Evolutionary conservation across 2,888 invertebrate species (phyloP).

Genomic region (Aleiodes testaceus): DNA sequence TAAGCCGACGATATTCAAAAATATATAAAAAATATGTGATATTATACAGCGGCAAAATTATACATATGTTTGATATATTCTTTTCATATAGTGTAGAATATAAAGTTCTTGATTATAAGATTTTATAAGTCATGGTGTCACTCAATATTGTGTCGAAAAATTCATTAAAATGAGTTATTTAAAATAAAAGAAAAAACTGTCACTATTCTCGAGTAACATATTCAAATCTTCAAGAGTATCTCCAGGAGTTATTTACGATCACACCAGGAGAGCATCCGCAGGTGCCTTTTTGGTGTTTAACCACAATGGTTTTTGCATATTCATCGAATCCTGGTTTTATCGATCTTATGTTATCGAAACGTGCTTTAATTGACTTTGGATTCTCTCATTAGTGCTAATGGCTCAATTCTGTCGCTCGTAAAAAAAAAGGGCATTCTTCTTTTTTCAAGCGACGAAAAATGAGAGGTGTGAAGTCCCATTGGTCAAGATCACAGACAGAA

Average conservation of each 20-base stretch:
- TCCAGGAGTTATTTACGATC: constrained; percentile 35
- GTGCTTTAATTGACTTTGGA: constrained; percentile 68
- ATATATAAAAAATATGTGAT: no score
- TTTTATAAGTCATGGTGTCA: no score
- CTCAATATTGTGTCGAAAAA: constrained; percentile 7
- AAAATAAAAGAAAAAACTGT: background rate
- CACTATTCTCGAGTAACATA: constrained; percentile 7
- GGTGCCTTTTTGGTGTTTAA: constrained; percentile 53
- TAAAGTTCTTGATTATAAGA: no score
- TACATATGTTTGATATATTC: no score
- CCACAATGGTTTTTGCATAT: constrained; percentile 65
- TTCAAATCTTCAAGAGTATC: constrained; percentile 30
- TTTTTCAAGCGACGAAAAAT: constrained; percentile 28
- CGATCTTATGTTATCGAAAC: constrained; percentile 63
- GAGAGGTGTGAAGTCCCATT: constrained; percentile 45
- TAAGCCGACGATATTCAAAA: background rate
- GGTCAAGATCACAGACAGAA: constrained; percentile 43
- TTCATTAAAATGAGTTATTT: constrained; percentile 1
- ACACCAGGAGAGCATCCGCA: constrained; percentile 49
- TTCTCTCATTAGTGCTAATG: constrained; percentile 69
- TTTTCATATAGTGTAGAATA: no score
- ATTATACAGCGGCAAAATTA: no score
- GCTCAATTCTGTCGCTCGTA: constrained; percentile 58
- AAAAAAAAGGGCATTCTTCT: background rate
- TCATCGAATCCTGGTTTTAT: constrained; percentile 64